phyloP scores from a whole-genome alignment of 2,888 invertebrate species.

The Drosophila falleni region DNA sequence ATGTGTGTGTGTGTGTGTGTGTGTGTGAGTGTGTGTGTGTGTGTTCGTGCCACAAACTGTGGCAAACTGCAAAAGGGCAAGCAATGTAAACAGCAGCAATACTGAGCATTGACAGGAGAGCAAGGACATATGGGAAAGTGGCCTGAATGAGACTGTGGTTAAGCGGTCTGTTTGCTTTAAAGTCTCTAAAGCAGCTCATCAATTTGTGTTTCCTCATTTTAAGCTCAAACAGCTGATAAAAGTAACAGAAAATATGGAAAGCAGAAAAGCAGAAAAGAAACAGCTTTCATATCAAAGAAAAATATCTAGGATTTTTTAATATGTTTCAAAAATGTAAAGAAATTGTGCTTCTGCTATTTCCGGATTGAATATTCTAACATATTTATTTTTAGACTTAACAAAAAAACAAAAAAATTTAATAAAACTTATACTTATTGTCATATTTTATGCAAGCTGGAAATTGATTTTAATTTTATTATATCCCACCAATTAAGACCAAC shows the following conservation, averaged over 20 bases:
- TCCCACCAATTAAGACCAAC: too few relatives aligned
- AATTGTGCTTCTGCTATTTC: too few relatives aligned
- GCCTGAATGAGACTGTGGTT: not conserved
- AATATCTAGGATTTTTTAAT: too few relatives aligned
- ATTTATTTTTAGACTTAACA: too few relatives aligned
- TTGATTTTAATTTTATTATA: too few relatives aligned
- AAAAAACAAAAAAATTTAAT: too few relatives aligned
- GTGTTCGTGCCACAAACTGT: conserved; percentile 8
- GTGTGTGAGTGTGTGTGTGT: too few relatives aligned
- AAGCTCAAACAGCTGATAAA: not conserved
- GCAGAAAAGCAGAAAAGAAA: not conserved
- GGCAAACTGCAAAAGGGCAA: conserved; percentile 62
- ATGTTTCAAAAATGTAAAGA: too few relatives aligned
- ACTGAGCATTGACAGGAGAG: not conserved
- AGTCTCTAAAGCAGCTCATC: not conserved
- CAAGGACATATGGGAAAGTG: not conserved
- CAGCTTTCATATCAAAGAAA: too few relatives aligned
- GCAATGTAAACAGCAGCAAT: conserved; percentile 69
- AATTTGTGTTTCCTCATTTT: not conserved
- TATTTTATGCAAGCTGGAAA: too few relatives aligned
- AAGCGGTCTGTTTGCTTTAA: conserved; percentile 14
- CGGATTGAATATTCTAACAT: too few relatives aligned
- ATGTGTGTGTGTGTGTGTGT: conserved; percentile 5
- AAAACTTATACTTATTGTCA: too few relatives aligned
- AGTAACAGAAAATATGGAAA: not conserved